Conservation (phyloP, 1,140 invertebrate genomes). For the Paraescarpia echinospica region DNA sequence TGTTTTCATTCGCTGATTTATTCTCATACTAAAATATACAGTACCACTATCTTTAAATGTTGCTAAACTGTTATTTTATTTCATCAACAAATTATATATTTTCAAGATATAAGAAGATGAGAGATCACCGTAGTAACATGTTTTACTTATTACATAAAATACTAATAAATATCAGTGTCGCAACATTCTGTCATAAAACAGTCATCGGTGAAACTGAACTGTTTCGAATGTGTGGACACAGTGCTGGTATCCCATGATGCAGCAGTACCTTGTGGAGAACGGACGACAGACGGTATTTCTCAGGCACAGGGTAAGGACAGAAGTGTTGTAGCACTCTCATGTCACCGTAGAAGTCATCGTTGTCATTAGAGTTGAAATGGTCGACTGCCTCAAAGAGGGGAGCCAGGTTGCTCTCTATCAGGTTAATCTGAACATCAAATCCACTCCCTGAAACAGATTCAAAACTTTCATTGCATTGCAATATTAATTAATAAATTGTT, state of each 20-base stretch:
- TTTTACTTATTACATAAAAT: too few species aligned
- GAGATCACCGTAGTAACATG: too few species aligned
- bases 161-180: not conserved
- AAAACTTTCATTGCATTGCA: not conserved
- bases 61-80: too few species aligned
- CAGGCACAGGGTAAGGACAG: constrained; percentile 32
- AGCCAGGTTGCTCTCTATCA: constrained; percentile 30
- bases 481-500: not conserved
- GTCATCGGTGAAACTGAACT: too few species aligned
- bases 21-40: too few species aligned
- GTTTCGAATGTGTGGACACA: not conserved
- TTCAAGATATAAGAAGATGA: too few species aligned
- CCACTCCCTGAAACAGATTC: constrained; percentile 19
- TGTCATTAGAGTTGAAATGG: constrained; percentile 30
- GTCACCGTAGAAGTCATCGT: constrained; percentile 27
- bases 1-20: too few species aligned
- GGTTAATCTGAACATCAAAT: constrained; percentile 20
- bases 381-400: constrained; percentile 29
- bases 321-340: constrained; percentile 19
- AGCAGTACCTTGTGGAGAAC: constrained; percentile 22
- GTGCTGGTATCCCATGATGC: not conserved
- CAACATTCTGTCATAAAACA: too few species aligned
- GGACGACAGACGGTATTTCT: constrained; percentile 28
- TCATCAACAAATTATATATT: too few species aligned
- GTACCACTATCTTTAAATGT: too few species aligned